These are phyloP conservation scores for Danaus melanippus DNA, from an alignment of 1,140 invertebrate genomes.

Conservation along the genomic window DNA sequence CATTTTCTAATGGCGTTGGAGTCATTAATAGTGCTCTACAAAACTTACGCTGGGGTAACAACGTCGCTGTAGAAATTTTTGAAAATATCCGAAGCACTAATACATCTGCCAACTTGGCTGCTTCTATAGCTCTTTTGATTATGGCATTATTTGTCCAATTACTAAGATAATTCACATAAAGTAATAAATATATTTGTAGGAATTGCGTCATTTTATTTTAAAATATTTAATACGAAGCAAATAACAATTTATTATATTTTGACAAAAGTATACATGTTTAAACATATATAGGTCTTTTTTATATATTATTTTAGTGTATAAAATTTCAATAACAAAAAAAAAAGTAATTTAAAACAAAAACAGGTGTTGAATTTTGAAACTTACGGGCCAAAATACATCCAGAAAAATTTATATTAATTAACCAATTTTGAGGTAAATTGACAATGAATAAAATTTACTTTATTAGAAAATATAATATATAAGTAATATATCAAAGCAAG, in stretches of 20 bases:
- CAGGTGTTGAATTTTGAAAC: too few relatives aligned
- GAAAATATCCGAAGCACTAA: slow-evolving; percentile 23
- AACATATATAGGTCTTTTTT: background rate
- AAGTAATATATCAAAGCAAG: too few relatives aligned
- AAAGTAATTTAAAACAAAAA: background rate
- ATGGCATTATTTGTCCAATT: slow-evolving; percentile 24
- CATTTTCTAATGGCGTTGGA: slow-evolving; percentile 28
- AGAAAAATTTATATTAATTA: too few relatives aligned
- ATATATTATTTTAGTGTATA: background rate
- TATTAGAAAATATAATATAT: too few relatives aligned
- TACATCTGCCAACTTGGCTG: slow-evolving; percentile 29
- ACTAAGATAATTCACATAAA: slow-evolving; percentile 10
- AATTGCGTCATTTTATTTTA: slow-evolving; percentile 3
- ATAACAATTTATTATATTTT: too few relatives aligned
- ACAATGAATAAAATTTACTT: too few relatives aligned
- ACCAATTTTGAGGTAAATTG: too few relatives aligned
- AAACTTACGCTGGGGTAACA: slow-evolving; percentile 51
- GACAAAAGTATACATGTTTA: background rate
- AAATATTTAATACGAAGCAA: too few relatives aligned
- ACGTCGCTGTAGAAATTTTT: slow-evolving; percentile 30
- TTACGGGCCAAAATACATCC: too few relatives aligned
- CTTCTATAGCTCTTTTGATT: slow-evolving; percentile 34
- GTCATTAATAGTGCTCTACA: slow-evolving; percentile 33
- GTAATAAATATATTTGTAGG: slow-evolving; percentile 1
- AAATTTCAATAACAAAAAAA: background rate